Percentiles rank a stretch among this genome's conserved stretches.
phyloP scores from a whole-genome alignment of 2,888 invertebrate species.

The Volucella inflata region DNA sequence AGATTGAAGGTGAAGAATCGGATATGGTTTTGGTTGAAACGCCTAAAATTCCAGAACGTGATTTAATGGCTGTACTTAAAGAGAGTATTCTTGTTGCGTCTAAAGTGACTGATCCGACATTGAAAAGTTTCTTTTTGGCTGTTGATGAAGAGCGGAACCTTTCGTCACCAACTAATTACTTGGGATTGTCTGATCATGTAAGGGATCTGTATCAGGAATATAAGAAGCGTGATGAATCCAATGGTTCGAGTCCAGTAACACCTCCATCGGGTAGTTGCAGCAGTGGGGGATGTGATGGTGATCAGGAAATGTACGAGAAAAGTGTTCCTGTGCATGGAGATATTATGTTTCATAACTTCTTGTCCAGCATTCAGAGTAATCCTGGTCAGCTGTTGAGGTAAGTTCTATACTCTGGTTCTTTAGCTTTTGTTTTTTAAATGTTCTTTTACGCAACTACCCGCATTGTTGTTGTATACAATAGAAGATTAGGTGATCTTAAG shows the following conservation, averaged over 20 bases:
- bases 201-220: slow-evolving; percentile 87
- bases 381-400: slow-evolving; percentile 94
- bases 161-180: slow-evolving; percentile 81
- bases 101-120: slow-evolving; percentile 83
- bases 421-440: slow-evolving; percentile 1
- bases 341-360: slow-evolving; percentile 91
- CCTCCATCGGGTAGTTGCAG: slow-evolving; percentile 77
- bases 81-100: slow-evolving; percentile 85
- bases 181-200: slow-evolving; percentile 85
- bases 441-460: no score
- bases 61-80: slow-evolving; percentile 89
- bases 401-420: background rate
- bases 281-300: slow-evolving; percentile 72
- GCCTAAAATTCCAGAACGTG: slow-evolving; percentile 88
- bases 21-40: slow-evolving; percentile 91
- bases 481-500: no score
- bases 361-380: slow-evolving; percentile 89
- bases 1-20: slow-evolving; percentile 92
- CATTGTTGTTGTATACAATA: no score
- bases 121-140: slow-evolving; percentile 85
- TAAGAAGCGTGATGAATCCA: slow-evolving; percentile 84
- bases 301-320: slow-evolving; percentile 91
- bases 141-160: slow-evolving; percentile 86
- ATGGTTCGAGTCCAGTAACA: slow-evolving; percentile 75
- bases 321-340: slow-evolving; percentile 92